Evolutionary conservation across 2,113 vertebrate species (phyloP), one percentile per base, ranked within the genome.

Genomic region (Scomber scombrus): DNA sequence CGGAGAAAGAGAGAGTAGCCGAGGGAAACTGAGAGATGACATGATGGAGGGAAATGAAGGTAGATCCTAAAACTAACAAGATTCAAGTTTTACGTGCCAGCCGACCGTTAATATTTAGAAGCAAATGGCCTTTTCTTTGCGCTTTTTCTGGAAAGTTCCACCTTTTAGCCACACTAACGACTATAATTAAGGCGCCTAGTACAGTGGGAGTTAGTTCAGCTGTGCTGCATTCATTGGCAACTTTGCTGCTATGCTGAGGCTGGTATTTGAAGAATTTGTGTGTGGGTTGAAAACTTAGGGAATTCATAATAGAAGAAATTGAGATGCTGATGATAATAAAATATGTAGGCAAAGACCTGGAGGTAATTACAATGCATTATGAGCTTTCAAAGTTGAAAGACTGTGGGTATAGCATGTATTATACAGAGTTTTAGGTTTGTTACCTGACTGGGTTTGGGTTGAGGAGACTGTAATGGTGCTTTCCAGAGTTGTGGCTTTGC

Each of bases 21-120:
- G 64, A 70, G 52, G 31, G 74, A 84, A 68, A 66, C 49, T 5
- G 14, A 40, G 34, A 21, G 68, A 70, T 71, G 43, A 60, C 51
- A 26, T 14, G 58, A 75, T 75, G 21, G 47, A 49, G 11, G 60
- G 52, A 77, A 66, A 26, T 65, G 43, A 85, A 67, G 3, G 19
- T 11, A 26, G 47, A 58, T 55, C 60, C 87, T 88, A 89, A 92
- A 92, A 89, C 88, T 90, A 92, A 85, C 63, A 83, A 6, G 46
- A 40, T 79, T 54, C 63, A 83, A 6, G 46, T 46, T 79, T 54
- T 21, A 60, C 23, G 5, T 66, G 74, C 29, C 66, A 66, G 65
- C 14, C 58, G 52, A 31, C 47, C 15, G 43, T 65, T 5, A 8
- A 51, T 68, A 49, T 76, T 75, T 56, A 65, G 18, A 89, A 85